Percentiles rank a stretch among this genome's conserved stretches.
These are phyloP conservation scores for Formica selysi DNA, from an alignment of 1,140 invertebrate genomes.

Conservation along the genomic window DNA sequence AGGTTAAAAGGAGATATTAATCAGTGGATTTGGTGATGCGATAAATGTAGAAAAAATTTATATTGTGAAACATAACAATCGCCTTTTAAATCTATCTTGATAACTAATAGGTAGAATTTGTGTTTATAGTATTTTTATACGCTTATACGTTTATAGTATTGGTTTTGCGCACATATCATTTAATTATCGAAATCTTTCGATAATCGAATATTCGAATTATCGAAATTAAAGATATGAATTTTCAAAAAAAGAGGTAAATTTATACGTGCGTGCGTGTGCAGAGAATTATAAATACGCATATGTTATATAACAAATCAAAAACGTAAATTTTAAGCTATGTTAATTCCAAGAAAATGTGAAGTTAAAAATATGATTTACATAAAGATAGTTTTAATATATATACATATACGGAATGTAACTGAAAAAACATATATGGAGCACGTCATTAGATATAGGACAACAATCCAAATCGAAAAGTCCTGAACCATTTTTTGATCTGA, in stretches of 20 bases:
- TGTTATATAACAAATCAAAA: too few species aligned
- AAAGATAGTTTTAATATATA: background rate
- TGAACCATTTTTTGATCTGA: too few species aligned
- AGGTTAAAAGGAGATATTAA: background rate
- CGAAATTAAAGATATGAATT: background rate
- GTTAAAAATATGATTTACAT: too few species aligned
- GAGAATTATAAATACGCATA: too few species aligned
- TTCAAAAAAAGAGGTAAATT: background rate
- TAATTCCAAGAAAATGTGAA: too few species aligned
- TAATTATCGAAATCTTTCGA: constrained; percentile 16
- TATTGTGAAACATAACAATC: background rate
- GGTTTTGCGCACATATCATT: background rate
- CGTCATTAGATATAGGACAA: too few species aligned
- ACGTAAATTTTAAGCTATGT: too few species aligned
- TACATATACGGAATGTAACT: too few species aligned
- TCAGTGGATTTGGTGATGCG: background rate
- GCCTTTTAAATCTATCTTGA: background rate
- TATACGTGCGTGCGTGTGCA: too few species aligned
- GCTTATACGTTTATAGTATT: background rate
- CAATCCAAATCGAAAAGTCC: too few species aligned
- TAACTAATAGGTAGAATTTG: background rate
- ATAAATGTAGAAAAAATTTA: background rate
- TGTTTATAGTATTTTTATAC: background rate
- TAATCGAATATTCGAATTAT: too few species aligned
- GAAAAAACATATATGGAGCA: too few species aligned